phyloP scores from a whole-genome alignment of 2,888 invertebrate species.

The Trichopoda pennipes region DNA sequence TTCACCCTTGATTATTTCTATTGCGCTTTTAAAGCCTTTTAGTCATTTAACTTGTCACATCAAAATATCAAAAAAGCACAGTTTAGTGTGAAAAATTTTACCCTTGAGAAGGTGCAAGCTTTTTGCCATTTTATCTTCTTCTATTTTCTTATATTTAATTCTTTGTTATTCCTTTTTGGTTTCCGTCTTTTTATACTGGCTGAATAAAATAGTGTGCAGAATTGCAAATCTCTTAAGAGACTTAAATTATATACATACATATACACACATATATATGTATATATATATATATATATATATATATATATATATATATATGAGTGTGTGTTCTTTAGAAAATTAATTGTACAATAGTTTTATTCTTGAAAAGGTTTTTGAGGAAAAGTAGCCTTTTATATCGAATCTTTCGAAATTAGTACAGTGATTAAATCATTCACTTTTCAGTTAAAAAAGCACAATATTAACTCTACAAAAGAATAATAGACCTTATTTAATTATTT shows the following conservation, averaged over 20 bases:
- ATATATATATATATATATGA: no score
- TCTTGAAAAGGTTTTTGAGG: not conserved
- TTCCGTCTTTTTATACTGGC: not conserved
- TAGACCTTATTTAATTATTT: no score
- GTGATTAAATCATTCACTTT: no score
- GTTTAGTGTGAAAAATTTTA: not conserved
- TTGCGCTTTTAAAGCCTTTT: conserved; percentile 11
- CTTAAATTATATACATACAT: conserved; percentile 44
- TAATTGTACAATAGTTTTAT: not conserved
- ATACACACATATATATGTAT: no score
- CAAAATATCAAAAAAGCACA: not conserved
- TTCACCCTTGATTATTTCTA: not conserved
- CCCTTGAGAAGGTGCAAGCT: conserved; percentile 27
- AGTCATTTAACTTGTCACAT: conserved; percentile 11
- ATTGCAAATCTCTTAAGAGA: conserved; percentile 54
- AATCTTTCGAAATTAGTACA: no score
- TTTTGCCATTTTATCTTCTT: conserved; percentile 21
- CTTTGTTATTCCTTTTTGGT: not conserved
- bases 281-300: no score
- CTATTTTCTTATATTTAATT: not conserved
- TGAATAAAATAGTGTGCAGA: conserved; percentile 10
- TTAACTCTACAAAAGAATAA: no score
- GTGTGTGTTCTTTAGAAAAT: not conserved
- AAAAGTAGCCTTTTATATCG: no score
- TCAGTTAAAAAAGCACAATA: no score